Percentiles rank a stretch among this genome's conserved stretches.
Evolutionary conservation across 2,113 vertebrate genomes (phyloP).

Genomic region (Limanda limanda): DNA sequence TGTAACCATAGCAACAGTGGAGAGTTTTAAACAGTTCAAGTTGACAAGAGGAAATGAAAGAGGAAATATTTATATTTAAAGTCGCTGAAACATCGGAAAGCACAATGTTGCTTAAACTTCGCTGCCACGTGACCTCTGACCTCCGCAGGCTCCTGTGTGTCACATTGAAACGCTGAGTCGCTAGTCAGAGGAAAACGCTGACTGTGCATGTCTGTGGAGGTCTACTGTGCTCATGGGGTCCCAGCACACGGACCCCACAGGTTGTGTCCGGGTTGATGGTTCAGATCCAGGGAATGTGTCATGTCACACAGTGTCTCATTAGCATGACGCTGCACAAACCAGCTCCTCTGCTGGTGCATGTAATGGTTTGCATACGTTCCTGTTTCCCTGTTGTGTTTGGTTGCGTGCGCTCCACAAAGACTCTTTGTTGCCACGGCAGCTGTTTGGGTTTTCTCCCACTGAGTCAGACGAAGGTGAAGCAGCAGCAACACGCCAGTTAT

Average conservation of each 20-base stretch:
- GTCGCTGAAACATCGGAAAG: background rate
- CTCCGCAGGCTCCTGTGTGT: background rate
- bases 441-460: conserved; percentile 38
- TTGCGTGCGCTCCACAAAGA: conserved; percentile 55
- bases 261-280: background rate
- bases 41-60: too few species aligned
- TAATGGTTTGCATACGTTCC: background rate
- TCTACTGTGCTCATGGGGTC: too few species aligned
- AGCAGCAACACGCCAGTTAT: background rate
- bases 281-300: background rate
- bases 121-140: background rate
- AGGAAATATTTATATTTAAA: too few species aligned
- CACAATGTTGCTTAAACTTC: background rate
- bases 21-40: too few species aligned
- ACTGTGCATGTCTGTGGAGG: background rate
- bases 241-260: too few species aligned
- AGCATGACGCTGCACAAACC: background rate
- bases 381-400: conserved; percentile 20
- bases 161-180: background rate
- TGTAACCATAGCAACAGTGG: too few species aligned
- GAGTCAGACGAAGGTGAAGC: conserved; percentile 19
- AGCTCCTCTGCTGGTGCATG: conserved; percentile 24
- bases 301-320: background rate
- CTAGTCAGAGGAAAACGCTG: background rate
- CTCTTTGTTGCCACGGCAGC: conserved; percentile 52